Conservation (phyloP, 1,140 invertebrate species). For the Oscheius sp. region DNA sequence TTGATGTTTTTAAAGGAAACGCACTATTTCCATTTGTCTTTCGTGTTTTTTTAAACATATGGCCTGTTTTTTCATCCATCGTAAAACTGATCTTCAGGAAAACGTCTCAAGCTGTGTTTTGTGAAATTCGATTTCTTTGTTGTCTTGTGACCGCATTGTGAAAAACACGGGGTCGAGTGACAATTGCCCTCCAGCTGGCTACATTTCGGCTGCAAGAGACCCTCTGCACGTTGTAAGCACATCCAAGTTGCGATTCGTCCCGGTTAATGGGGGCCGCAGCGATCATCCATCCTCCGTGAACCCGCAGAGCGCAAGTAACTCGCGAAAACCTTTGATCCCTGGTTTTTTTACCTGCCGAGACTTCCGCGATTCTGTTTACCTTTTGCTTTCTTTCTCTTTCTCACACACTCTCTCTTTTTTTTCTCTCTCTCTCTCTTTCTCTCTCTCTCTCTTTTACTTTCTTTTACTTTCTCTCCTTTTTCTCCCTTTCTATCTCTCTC, state of each 20-base stretch:
- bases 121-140: background rate
- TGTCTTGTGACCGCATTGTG: background rate
- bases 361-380: too few species aligned
- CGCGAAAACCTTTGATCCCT: too few species aligned
- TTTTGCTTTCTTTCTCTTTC: constrained; percentile 1
- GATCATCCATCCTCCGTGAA: too few species aligned
- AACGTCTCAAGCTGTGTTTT: too few species aligned
- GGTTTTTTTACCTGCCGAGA: too few species aligned
- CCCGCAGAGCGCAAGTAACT: too few species aligned
- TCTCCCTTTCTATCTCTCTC: background rate
- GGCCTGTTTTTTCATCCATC: too few species aligned
- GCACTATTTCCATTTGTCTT: too few species aligned
- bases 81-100: too few species aligned
- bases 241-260: background rate
- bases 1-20: too few species aligned
- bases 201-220: background rate
- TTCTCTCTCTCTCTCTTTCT: background rate
- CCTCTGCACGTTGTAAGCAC: constrained; percentile 7
- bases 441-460: background rate
- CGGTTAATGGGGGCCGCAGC: constrained; percentile 5
- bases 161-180: background rate
- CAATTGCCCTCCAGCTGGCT: constrained; percentile 7
- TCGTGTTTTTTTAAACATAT: too few species aligned
- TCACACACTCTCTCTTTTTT: background rate
- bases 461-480: background rate